Evolutionary conservation across 2,888 invertebrate genomes (phyloP), one percentile per base, ranked within the genome.

Genomic region (Notodonta dromedarius): DNA sequence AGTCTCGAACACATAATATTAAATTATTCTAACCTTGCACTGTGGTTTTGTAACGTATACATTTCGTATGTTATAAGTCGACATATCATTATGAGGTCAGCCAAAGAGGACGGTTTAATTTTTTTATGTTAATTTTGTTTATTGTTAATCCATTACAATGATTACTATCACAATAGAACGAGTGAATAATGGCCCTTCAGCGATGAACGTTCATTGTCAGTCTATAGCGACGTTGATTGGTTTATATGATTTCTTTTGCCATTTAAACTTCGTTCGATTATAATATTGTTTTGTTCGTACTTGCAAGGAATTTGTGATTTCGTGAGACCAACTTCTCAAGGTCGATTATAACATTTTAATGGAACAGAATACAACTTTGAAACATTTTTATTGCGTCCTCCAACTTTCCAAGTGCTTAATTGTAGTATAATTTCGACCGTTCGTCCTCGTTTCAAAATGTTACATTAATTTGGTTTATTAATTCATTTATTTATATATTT

Each of bases 21-120:
- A 72, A 81, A 76, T 79, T 76, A 70, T 69, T 73, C 71, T 73
- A 79, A 78, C 82, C 83, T 83, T 79, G 77, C 44, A 56, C 52
- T 70, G 70, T 40, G 74, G 75, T 76, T 80, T 77, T 76, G 77
- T 74, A 82, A 76, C 63, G 68, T 70, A 73, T 70, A 66, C 67
- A 66, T 71, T 70, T 72, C 59, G 60, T 70, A 67, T 79, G 76
- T 78, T 74, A 73, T 71, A 74, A 79, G 63, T 70, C 64, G 52
- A 67, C 61, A 67, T 66, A 64, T 57, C 61, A 61, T 67, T 71
- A 74, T 72, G 70, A 78, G 72, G 72, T 71, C 71, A 69, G 46
- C 16, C 65, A 60, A 68, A 63, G 63, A 63, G 62, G 62, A 67
- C 67, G 64, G 62, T 63, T 70, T 66, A 60, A 58, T 63, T 66